Conservation (phyloP, 1,140 invertebrate species). For the Papilio aristodemus region DNA sequence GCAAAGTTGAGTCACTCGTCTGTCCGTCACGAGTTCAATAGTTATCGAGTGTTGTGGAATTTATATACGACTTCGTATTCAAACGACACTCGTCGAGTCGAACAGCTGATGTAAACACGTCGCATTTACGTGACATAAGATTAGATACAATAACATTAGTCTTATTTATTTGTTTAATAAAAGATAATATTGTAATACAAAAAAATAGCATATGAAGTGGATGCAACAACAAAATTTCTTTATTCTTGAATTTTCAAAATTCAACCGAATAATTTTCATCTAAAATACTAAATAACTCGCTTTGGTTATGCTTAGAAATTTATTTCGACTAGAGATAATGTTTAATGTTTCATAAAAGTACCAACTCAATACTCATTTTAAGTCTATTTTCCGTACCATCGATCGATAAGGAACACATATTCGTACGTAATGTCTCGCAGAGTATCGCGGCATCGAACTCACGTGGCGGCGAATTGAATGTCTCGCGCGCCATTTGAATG, state of each 20-base stretch:
- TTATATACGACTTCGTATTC: conserved; percentile 17
- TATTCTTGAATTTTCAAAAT: too few species aligned
- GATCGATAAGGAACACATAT: background rate
- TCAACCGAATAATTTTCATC: too few species aligned
- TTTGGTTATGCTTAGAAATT: too few species aligned
- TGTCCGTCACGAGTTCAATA: conserved; percentile 5
- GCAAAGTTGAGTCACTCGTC: background rate
- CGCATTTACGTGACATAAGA: background rate
- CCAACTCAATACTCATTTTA: background rate
- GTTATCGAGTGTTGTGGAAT: background rate
- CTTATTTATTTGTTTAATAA: too few species aligned
- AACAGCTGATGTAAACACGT: background rate
- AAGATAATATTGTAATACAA: too few species aligned
- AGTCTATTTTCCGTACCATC: background rate
- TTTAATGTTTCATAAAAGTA: too few species aligned
- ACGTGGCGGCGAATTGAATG: conserved; percentile 1
- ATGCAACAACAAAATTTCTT: too few species aligned
- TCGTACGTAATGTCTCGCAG: background rate
- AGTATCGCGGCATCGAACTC: background rate
- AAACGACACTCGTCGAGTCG: background rate
- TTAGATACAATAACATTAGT: background rate
- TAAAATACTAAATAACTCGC: too few species aligned
- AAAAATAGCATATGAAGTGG: too few species aligned
- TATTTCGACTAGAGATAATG: too few species aligned
- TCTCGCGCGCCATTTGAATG: background rate